Evolutionary conservation across 2,888 invertebrate genomes (phyloP), one percentile per base, ranked within the genome.

Genomic region (Cotesia congregata): DNA sequence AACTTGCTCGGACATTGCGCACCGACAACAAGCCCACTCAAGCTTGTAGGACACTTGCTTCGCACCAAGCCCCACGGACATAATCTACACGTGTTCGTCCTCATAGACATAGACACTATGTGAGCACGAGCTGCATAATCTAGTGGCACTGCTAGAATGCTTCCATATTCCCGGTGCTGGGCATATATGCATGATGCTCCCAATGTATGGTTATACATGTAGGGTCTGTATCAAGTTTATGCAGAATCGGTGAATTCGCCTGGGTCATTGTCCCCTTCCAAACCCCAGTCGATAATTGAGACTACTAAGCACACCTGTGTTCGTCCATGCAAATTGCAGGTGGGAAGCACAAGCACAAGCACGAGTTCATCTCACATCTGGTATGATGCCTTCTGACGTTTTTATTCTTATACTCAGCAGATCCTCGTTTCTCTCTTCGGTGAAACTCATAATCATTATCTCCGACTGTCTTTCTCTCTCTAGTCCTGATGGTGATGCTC

Each of bases 321-420:
- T 77, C 61, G 71, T 61, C 60, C 75, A 79, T 78, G 79, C 80
- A 80, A 80, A 80, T 80, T 80, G 78, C 79, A 80, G 79, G 76
- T 80, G 71, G 73, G 72, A 30, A 30, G 30, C 30, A 30, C 30
- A 30, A 30, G 30, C 30, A 30, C 30, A 30, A 72, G 74, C 72
- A 77, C 77, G 73, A 69, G 79, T 79, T 79, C 77, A 79, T 74
- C 78, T 70, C 77, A 77, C 77, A 78, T 78, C 75, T 75, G 77
- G 75, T 50, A 50, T 75, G 75, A 75, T 75, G 77, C 71, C 71
- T 67, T 41, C 41, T 72, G 67, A 39, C 59, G 30, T 74, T 61
- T 20, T 72, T 40, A 17, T 64, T 40, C 40, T 72, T n/a, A 20
- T 30, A 30, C 30, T 30, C 30, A 30, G 30, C 30, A 4, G 30